A percentile compares a stretch with the other conserved stretches of the same genome.
phyloP scores from a whole-genome alignment of 2,113 vertebrate species.

The Recurvirostra avosetta region DNA sequence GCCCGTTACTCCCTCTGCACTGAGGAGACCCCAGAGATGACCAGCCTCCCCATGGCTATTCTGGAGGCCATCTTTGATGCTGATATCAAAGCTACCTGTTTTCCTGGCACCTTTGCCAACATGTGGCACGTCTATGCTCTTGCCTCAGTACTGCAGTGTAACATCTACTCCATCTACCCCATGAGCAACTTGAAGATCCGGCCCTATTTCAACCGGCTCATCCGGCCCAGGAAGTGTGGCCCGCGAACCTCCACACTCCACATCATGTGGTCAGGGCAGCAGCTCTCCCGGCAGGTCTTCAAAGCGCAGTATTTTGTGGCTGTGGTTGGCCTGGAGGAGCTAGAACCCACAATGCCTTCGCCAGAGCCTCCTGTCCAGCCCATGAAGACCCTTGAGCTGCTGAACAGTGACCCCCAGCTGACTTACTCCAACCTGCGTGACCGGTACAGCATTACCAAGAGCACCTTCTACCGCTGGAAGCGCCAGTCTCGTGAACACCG shows the following conservation, averaged over 20 bases:
- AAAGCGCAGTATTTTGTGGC: slow-evolving; percentile 89
- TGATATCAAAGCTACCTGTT: slow-evolving; percentile 93
- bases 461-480: slow-evolving; percentile 94
- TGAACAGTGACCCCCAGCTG: slow-evolving; percentile 76
- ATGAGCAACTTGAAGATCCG: slow-evolving; percentile 95
- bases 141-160: slow-evolving; percentile 86
- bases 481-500: slow-evolving; percentile 88
- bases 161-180: slow-evolving; percentile 95
- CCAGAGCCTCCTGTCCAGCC: slow-evolving; percentile 59
- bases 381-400: slow-evolving; percentile 73
- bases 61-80: slow-evolving; percentile 95
- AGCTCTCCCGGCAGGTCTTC: slow-evolving; percentile 82
- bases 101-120: slow-evolving; percentile 89
- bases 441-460: slow-evolving; percentile 89
- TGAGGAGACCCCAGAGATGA: slow-evolving; percentile 89
- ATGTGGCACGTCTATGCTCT: slow-evolving; percentile 96
- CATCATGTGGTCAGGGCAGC: slow-evolving; percentile 92
- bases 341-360: slow-evolving; percentile 57
- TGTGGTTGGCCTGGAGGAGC: slow-evolving; percentile 78
- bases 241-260: slow-evolving; percentile 78
- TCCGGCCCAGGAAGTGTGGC: slow-evolving; percentile 82
- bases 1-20: slow-evolving; percentile 91
- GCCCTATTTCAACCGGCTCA: slow-evolving; percentile 91
- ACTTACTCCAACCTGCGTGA: slow-evolving; percentile 86
- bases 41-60: slow-evolving; percentile 83